Conservation (phyloP, 2,797 vertebrate genomes). For the Iguana delicatissima region DNA sequence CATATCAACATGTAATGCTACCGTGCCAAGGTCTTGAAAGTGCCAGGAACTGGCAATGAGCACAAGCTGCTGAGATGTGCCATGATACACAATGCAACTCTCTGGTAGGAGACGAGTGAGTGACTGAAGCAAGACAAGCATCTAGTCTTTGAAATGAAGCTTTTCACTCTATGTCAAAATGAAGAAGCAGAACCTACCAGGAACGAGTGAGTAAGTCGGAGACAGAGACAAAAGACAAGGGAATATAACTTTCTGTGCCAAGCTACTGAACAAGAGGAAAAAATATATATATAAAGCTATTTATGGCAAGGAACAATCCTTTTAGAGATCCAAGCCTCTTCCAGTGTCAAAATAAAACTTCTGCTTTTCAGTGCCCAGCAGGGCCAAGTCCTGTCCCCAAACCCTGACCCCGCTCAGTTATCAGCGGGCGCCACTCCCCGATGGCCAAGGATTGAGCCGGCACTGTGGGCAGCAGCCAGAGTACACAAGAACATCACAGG, state of each 20-base stretch:
- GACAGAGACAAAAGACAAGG: conserved; percentile 20
- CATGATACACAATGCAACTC: not conserved
- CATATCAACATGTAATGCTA: not conserved
- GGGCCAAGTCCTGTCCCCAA: not conserved
- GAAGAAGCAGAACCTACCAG: not conserved
- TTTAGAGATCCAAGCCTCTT: conserved; percentile 23
- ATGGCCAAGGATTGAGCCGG: conserved; percentile 51
- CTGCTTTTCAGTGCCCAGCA: not conserved
- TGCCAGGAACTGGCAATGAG: not conserved
- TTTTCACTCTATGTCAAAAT: not conserved
- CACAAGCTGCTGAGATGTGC: not conserved
- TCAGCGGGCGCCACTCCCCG: conserved; percentile 32
- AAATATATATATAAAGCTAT: conserved; percentile 32
- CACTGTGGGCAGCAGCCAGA: conserved; percentile 54
- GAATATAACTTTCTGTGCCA: not conserved
- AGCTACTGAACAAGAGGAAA: conserved; percentile 8
- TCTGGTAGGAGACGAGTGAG: not conserved
- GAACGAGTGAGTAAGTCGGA: not conserved
- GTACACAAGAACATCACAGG: conserved; percentile 55
- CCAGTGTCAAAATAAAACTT: conserved; percentile 56
- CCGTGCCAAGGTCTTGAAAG: not conserved
- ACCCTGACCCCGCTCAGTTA: not conserved
- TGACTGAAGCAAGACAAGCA: not conserved
- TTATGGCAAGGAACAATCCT: conserved; percentile 18
- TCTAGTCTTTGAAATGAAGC: not conserved